Evolutionary conservation across 1,140 invertebrate genomes (phyloP).

Genomic region (Streblospio benedicti): DNA sequence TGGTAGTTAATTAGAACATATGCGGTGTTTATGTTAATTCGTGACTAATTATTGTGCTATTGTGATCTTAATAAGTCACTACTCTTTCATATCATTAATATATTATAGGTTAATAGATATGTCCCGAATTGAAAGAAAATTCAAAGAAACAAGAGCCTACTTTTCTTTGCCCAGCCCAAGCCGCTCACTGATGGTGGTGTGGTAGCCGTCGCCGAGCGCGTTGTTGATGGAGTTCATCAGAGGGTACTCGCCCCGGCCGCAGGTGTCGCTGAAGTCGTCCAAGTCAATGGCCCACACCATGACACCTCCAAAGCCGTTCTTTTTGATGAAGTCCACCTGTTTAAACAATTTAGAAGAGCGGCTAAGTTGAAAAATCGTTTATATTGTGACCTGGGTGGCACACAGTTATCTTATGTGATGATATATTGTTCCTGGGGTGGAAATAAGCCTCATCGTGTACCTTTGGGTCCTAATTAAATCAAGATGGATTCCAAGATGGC

Average conservation of each 20-base stretch:
- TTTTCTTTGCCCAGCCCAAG: background rate
- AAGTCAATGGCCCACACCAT: slow-evolving; percentile 96
- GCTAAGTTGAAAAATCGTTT: no score
- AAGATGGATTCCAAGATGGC: no score
- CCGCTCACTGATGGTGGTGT: background rate
- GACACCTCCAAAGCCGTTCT: slow-evolving; percentile 80
- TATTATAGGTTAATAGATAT: background rate
- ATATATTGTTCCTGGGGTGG: no score
- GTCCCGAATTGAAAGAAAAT: background rate
- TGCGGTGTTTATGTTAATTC: no score
- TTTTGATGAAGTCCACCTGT: slow-evolving; percentile 85
- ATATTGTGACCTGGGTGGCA: no score
- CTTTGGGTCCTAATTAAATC: no score
- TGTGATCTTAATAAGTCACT: no score
- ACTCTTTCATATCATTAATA: background rate
- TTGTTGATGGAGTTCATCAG: slow-evolving; percentile 49
- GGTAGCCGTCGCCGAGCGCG: background rate
- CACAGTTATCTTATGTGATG: no score
- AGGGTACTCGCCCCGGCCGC: slow-evolving; percentile 35
- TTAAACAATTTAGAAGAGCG: background rate
- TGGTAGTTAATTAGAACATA: no score
- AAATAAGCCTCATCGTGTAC: no score
- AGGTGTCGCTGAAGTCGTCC: slow-evolving; percentile 50
- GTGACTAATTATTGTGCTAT: no score
- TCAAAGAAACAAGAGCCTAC: background rate